Evolutionary conservation across 1,140 invertebrate genomes (phyloP), one percentile per base, ranked within the genome.

Genomic region (Dinoponera quadriceps): DNA sequence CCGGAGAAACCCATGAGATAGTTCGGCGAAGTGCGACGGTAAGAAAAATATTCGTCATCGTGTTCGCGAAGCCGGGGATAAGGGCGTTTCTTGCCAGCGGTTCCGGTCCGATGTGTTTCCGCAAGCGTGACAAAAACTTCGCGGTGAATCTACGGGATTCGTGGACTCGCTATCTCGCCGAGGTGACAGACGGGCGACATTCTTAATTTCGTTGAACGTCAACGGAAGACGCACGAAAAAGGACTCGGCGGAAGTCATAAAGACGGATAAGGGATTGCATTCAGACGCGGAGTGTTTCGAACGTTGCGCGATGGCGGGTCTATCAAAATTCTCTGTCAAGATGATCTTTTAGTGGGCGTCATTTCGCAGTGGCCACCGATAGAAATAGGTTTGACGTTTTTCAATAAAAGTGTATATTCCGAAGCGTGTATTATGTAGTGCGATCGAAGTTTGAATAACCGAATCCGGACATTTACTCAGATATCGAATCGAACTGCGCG

Each of bases 181-280:
- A 49, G 29, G 73, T 71, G 85, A 91, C 88, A 88, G 88, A 89
- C 86, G 83, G 74, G 85, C 72, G 85, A 91, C 86, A 86, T 89
- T 90, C 88, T 90, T 91, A 91, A 92, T 91, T 92, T 92, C 71
- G 84, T 89, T 59, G 84, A 72, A 83, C 54, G 88, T 83, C 89
- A 85, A 89, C 87, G 85, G 82, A 62, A 78, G 86, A 77, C 54
- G 48, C 71, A 73, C 71, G 62, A 69, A 86, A 88, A 84, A 74
- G 85, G 55, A 82, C 54, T 25, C 27, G 85, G n/a, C 69, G 88
- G 72, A 73, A 89, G 84, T 87, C 84, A 84, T 85, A 88, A 91
- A 91, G 85, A 83, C 85, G 88, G 85, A 89, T 91, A 87, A 91
- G 59, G 65, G 85, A 85, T 91, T 90, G 85, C 55, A 44, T 69